Conservation (phyloP, 2,888 invertebrate genomes). For the Entomobrya proxima region DNA sequence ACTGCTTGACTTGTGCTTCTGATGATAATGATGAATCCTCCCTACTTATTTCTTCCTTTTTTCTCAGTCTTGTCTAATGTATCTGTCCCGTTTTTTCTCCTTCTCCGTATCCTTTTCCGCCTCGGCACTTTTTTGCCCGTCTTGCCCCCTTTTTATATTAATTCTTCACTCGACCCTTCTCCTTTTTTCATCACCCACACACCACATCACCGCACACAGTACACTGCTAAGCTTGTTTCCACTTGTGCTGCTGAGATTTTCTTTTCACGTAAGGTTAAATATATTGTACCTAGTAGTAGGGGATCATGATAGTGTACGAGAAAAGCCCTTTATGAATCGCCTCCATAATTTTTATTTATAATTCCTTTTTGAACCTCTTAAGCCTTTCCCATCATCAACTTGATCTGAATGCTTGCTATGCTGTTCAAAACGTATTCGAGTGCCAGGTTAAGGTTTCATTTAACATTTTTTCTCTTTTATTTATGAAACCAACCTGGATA, state of each 20-base stretch:
- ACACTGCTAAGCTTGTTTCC: conserved; percentile 34
- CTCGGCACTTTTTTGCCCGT: conserved; percentile 56
- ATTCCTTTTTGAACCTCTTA: conserved; percentile 47
- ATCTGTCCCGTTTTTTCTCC: conserved; percentile 57
- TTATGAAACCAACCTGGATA: conserved; percentile 27
- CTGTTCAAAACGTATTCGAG: background rate
- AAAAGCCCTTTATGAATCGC: conserved; percentile 11
- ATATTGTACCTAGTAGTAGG: too few species aligned
- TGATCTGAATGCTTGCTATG: conserved; percentile 44
- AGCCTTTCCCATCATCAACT: conserved; percentile 60
- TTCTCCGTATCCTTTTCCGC: conserved; percentile 61
- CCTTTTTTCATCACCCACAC: conserved; percentile 59
- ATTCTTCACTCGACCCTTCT: conserved; percentile 67
- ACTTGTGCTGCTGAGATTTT: conserved; percentile 57
- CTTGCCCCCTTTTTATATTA: conserved; percentile 56
- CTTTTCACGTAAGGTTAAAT: conserved; percentile 26
- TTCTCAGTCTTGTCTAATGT: conserved; percentile 52
- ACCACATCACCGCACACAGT: conserved; percentile 35
- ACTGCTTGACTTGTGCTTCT: conserved; percentile 63
- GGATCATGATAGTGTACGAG: background rate
- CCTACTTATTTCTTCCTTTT: conserved; percentile 52
- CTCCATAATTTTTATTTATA: conserved; percentile 31
- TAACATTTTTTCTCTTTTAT: background rate
- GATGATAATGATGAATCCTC: conserved; percentile 59
- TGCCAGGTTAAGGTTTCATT: conserved; percentile 6